phyloP scores from a whole-genome alignment of 2,888 invertebrate species.

The Lasius fuliginosus region DNA sequence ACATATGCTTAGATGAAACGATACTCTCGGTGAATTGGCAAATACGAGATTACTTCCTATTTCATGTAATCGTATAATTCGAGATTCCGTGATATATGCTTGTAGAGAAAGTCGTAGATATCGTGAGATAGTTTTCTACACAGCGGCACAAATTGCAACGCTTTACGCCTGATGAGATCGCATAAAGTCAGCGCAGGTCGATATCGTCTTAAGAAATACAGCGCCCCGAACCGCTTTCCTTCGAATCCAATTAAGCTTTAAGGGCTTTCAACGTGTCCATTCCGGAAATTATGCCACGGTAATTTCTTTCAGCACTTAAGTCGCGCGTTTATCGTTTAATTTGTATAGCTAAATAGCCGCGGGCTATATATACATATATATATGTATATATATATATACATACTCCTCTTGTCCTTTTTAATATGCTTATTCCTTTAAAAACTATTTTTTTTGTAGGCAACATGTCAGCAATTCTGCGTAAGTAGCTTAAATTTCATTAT shows the following conservation, averaged over 20 bases:
- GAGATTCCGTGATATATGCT: neutral
- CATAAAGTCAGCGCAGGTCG: slow-evolving; percentile 59
- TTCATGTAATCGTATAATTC: slow-evolving; percentile 39
- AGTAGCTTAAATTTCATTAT: neutral
- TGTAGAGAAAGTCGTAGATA: slow-evolving; percentile 37
- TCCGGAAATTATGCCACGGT: slow-evolving; percentile 60
- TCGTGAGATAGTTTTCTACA: slow-evolving; percentile 47
- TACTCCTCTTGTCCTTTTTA: neutral
- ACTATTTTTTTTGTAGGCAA: neutral
- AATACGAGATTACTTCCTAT: slow-evolving; percentile 15
- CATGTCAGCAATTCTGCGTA: neutral
- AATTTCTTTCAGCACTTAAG: slow-evolving; percentile 60
- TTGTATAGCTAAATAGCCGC: slow-evolving; percentile 13
- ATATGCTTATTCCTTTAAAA: neutral
- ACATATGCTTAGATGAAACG: neutral
- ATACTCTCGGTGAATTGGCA: slow-evolving; percentile 7
- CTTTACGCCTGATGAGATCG: slow-evolving; percentile 63
- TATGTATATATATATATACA: neutral
- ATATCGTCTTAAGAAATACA: slow-evolving; percentile 60
- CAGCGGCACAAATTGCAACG: slow-evolving; percentile 52
- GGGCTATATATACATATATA: neutral
- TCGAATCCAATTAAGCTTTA: slow-evolving; percentile 70
- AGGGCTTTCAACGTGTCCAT: slow-evolving; percentile 62
- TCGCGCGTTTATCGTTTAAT: slow-evolving; percentile 55
- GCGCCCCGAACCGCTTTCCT: slow-evolving; percentile 50